Base-by-base conservation (phyloP, 2,113 vertebrate genomes). In the Rissa tridactyla region DNA sequence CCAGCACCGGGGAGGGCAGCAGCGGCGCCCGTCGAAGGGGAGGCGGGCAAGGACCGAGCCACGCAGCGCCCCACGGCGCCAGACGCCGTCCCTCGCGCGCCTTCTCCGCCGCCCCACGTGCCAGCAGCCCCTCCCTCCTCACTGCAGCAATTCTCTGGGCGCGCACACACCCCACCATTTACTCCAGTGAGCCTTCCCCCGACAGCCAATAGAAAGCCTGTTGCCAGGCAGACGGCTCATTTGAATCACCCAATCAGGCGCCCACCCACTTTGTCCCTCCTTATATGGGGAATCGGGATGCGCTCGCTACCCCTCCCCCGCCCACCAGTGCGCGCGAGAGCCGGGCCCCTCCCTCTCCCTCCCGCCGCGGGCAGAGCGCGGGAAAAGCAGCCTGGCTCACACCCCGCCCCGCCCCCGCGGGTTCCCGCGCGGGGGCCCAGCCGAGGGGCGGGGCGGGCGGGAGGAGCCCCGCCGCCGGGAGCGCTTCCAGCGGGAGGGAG, bases 181-280 rank as follows among this genome's bases (percentile, higher is more conserved):
- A 19, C 32, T 58, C 26, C 16, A 11, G 6, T 8, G 2, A 20
- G 9, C 23, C 20, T 21, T 40, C 83, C 64, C 77, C 76, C 14
- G 15, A 19, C 76, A 93, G 78, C 98, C 98, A 98, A 98, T 98
- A 25, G 64, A 16, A 97, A 88, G 46, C 62, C 97, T 98, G 98
- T 98, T 98, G 96, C 97, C 95, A 98, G 97, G 98, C 97, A 83
- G 94, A 97, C 65, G 64, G 94, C 97, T 98, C 87, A 97, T 98
- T 98, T 98, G 96, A 98, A 98, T 98, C 12, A 57, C 30, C 98
- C 98, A 98, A 98, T 98, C 97, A 79, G 79, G 11, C 11, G 29
- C 11, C 62, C 42, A 22, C 4, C 15, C 75, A 30, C 38, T 51
- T 54, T 49, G 92, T 66, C 89, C 97, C 96, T 90, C 98, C 98